Percentiles rank a stretch among this genome's conserved stretches.
These are phyloP conservation scores for Crotalus viridis DNA, from an alignment of 2,113 vertebrate genomes.

Conservation along the genomic window DNA sequence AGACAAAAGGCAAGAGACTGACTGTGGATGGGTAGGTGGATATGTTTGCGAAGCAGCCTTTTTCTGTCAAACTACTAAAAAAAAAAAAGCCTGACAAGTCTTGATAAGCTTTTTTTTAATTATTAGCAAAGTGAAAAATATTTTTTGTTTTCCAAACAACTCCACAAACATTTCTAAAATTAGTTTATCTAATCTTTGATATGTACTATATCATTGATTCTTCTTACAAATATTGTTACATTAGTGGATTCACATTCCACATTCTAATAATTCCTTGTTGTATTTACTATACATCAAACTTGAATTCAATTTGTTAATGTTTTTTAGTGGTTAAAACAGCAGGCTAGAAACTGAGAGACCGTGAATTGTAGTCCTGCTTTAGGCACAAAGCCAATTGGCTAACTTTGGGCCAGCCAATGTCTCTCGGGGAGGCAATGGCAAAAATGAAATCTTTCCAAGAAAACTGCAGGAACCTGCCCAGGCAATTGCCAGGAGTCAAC, in stretches of 20 bases:
- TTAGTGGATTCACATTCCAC: not conserved
- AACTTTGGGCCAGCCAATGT: not conserved
- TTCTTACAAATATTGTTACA: not conserved
- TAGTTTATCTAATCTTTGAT: not conserved
- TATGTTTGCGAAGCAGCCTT: not conserved
- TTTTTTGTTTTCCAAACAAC: not conserved
- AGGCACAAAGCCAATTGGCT: not conserved
- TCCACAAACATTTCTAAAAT: not conserved
- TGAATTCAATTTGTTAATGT: not conserved
- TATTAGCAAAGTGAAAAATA: not conserved
- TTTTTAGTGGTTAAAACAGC: not conserved
- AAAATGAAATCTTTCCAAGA: not conserved
- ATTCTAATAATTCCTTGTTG: not conserved
- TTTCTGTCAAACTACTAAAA: not conserved
- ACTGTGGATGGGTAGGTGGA: not conserved
- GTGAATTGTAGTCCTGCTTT: not conserved
- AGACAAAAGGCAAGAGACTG: not conserved
- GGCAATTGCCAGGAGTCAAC: not conserved
- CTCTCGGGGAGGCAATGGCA: not conserved
- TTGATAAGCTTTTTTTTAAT: not conserved
- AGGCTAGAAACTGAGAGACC: not conserved
- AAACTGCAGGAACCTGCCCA: not conserved
- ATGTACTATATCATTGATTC: not conserved
- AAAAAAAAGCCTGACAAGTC: not conserved
- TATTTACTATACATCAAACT: not conserved